Conservation (phyloP, 1,140 invertebrate genomes). For the Drosophila trapezifrons region DNA sequence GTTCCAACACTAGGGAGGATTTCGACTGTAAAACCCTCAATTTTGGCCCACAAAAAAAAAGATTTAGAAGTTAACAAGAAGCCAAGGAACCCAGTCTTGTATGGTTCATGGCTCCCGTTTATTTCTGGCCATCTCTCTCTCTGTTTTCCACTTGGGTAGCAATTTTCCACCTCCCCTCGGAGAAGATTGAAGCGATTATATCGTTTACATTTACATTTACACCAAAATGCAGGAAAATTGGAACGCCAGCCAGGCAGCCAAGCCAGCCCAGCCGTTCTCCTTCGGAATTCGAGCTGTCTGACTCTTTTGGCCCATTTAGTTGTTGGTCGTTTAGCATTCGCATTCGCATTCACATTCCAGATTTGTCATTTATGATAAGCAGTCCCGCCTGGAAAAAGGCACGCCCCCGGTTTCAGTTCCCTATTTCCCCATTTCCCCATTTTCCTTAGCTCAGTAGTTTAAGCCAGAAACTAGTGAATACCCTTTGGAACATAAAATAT, state of each 20-base stretch:
- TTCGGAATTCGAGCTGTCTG: constrained; percentile 29
- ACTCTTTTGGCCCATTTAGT: constrained; percentile 41
- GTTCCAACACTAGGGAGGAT: background rate
- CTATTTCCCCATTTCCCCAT: background rate
- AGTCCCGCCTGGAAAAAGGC: constrained; percentile 27
- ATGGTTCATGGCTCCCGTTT: constrained; percentile 13
- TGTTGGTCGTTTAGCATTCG: constrained; percentile 52
- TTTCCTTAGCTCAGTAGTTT: background rate
- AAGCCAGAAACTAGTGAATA: constrained; percentile 17
- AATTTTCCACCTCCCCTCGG: constrained; percentile 22
- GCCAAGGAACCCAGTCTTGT: constrained; percentile 8
- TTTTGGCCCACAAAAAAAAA: constrained; percentile 3
- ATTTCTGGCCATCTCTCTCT: background rate
- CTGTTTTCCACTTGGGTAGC: constrained; percentile 14
- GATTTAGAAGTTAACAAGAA: constrained; percentile 2
- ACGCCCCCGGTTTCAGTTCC: constrained; percentile 21
- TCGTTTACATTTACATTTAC: constrained; percentile 72
- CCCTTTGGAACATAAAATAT: background rate
- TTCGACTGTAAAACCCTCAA: constrained; percentile 4
- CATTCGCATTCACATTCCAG: constrained; percentile 51
- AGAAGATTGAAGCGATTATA: constrained; percentile 69
- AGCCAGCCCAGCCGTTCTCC: constrained; percentile 30
- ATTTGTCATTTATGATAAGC: constrained; percentile 74
- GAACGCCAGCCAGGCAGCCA: constrained; percentile 24
- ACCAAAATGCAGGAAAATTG: constrained; percentile 69